Conservation (phyloP, 2,888 invertebrate genomes). For the Xanthia icteritia region DNA sequence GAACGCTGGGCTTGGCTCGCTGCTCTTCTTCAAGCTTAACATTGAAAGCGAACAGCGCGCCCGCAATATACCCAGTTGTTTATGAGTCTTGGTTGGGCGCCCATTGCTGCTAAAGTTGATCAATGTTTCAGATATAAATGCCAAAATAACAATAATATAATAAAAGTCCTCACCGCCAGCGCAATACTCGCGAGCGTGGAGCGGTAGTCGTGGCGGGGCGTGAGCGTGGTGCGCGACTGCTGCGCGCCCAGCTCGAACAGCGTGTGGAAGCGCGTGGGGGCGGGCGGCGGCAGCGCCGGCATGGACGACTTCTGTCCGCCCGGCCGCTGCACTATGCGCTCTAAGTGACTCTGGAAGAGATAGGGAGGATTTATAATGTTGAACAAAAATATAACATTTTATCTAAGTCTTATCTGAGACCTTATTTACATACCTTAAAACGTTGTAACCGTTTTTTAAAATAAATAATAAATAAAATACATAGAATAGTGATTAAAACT, state of each 20-base stretch:
- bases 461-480: too few species aligned
- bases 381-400: neutral
- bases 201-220: slow-evolving; percentile 90
- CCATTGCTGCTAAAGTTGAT: neutral
- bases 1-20: neutral
- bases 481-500: too few species aligned
- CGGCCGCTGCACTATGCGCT: slow-evolving; percentile 96
- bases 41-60: neutral
- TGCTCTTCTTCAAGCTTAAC: too few species aligned
- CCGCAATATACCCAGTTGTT: too few species aligned
- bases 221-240: slow-evolving; percentile 89
- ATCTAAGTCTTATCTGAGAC: too few species aligned
- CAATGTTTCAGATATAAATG: neutral
- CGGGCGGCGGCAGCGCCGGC: slow-evolving; percentile 85
- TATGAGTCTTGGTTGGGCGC: too few species aligned
- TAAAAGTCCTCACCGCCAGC: slow-evolving; percentile 83
- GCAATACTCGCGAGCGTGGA: slow-evolving; percentile 96
- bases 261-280: slow-evolving; percentile 93
- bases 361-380: neutral
- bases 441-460: too few species aligned
- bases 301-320: slow-evolving; percentile 87
- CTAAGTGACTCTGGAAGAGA: slow-evolving; percentile 93
- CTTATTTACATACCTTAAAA: too few species aligned
- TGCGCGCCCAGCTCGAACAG: slow-evolving; percentile 95
- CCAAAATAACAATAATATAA: neutral